Evolutionary conservation across 2,113 vertebrate species (phyloP).

Genomic region (Lycaon pictus): DNA sequence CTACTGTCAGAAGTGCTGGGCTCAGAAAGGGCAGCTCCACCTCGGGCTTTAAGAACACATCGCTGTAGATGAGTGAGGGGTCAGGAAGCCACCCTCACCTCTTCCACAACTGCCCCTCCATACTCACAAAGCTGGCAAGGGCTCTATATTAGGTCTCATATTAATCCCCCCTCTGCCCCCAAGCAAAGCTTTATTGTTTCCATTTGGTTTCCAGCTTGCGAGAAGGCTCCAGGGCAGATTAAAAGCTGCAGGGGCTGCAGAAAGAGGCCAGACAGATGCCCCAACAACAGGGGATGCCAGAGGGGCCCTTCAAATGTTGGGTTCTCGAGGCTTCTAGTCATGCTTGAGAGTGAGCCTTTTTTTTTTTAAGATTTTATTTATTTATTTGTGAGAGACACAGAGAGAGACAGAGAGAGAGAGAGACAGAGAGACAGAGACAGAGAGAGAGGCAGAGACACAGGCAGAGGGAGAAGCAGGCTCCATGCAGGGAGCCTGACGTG

Average conservation of each 20-base stretch:
- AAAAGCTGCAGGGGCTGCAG: neutral
- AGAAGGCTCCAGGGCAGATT: neutral
- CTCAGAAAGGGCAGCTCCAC: neutral
- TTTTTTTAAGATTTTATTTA: too few relatives aligned
- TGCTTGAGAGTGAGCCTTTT: neutral
- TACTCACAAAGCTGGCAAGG: neutral
- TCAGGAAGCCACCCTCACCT: neutral
- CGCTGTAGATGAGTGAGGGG: neutral
- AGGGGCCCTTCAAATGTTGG: neutral
- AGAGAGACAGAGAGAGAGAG: too few relatives aligned
- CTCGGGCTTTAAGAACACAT: neutral
- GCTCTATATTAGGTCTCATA: neutral
- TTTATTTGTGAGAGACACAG: too few relatives aligned
- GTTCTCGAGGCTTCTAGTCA: neutral
- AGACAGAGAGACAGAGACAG: too few relatives aligned
- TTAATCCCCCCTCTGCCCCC: too few relatives aligned
- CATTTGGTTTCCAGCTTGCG: neutral
- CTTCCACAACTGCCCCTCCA: neutral
- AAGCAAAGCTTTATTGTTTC: neutral
- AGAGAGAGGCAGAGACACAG: too few relatives aligned
- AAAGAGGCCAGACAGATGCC: neutral
- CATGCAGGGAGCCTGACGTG: too few relatives aligned
- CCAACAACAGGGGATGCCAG: neutral
- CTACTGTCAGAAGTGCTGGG: neutral
- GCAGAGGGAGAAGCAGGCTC: too few relatives aligned